Evolutionary conservation across 2,113 vertebrate genomes (phyloP).

Genomic region (Etheostoma spectabile): DNA sequence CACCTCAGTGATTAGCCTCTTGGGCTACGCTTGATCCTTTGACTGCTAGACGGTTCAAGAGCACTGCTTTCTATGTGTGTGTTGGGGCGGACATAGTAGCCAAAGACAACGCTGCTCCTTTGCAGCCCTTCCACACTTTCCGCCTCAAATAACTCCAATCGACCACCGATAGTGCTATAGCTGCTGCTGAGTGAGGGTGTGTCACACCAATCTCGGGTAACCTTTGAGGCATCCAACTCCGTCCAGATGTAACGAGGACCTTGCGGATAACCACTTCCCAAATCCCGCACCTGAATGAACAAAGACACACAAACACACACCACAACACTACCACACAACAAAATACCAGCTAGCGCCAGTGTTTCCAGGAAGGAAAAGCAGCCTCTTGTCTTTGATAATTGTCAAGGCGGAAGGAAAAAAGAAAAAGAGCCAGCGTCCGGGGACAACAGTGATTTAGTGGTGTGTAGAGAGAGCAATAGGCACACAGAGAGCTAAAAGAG

Average conservation of each 20-base stretch:
- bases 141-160: constrained; percentile 62
- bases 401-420: constrained; percentile 77
- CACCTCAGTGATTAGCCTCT: constrained; percentile 69
- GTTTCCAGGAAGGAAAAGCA: constrained; percentile 66
- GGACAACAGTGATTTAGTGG: constrained; percentile 69
- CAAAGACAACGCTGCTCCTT: constrained; percentile 65
- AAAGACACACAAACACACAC: constrained; percentile 29
- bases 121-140: constrained; percentile 71
- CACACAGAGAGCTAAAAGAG: not conserved
- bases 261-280: constrained; percentile 65
- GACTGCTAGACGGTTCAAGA: constrained; percentile 53
- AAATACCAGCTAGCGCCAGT: constrained; percentile 17
- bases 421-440: constrained; percentile 67
- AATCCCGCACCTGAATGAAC: constrained; percentile 49
- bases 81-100: constrained; percentile 52
- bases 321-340: constrained; percentile 19
- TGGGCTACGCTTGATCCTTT: constrained; percentile 61
- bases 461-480: constrained; percentile 39
- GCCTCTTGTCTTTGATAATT: constrained; percentile 80
- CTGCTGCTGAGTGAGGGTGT: constrained; percentile 17
- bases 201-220: constrained; percentile 55
- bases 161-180: constrained; percentile 57
- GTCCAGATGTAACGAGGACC: constrained; percentile 66
- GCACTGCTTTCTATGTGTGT: constrained; percentile 24
- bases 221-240: constrained; percentile 54